Conservation (phyloP, 2,113 vertebrate genomes). For the Athene noctua region DNA sequence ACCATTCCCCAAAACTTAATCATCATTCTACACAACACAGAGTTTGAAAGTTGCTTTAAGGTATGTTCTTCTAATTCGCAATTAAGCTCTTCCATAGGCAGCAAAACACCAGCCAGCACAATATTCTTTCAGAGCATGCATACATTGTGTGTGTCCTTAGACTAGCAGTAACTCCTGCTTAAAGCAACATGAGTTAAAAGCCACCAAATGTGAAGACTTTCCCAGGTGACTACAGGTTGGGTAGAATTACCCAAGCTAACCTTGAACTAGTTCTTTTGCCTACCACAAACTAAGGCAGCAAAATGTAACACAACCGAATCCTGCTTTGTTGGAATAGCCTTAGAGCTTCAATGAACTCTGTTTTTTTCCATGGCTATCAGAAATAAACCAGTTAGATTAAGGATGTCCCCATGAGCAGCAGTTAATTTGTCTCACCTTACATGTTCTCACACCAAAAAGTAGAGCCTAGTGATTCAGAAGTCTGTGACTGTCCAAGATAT, state of each 20-base stretch:
- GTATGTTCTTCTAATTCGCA: accelerated
- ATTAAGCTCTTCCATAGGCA: not conserved
- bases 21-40: not conserved
- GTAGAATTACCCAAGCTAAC: not conserved
- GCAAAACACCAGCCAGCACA: not conserved
- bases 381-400: not conserved
- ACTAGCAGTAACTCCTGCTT: not conserved
- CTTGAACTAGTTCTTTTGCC: not conserved
- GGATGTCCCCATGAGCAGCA: not conserved
- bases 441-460: not conserved
- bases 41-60: not conserved
- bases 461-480: not conserved
- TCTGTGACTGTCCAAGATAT: not conserved
- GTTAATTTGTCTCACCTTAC: not conserved
- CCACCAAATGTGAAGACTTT: not conserved
- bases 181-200: not conserved
- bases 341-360: not conserved
- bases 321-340: not conserved
- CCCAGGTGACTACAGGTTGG: not conserved
- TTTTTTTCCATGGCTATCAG: not conserved
- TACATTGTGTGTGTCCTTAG: not conserved
- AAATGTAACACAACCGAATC: not conserved
- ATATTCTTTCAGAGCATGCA: not conserved
- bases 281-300: not conserved
- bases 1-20: not conserved